Evolutionary conservation across 1,140 invertebrate species (phyloP).

Genomic region (Lethocerus indicus): DNA sequence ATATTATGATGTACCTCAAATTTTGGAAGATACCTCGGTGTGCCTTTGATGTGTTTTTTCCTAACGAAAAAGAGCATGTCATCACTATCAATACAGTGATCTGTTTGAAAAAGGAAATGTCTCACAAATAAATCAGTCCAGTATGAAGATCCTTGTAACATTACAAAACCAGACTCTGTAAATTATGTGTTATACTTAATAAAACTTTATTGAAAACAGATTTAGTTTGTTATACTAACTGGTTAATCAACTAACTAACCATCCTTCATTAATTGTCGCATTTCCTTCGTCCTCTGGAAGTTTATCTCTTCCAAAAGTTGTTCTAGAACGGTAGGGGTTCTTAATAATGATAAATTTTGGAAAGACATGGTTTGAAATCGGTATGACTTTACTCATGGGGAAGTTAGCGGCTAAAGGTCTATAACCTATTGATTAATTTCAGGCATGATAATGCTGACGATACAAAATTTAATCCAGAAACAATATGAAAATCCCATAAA

Average conservation of each 20-base stretch:
- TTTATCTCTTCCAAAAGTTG: constrained; percentile 78
- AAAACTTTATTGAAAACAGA: too few relatives aligned
- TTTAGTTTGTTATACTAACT: too few relatives aligned
- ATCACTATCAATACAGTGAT: constrained; percentile 74
- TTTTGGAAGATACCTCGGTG: constrained; percentile 67
- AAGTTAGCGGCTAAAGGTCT: too few relatives aligned
- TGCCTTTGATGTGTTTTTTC: constrained; percentile 75
- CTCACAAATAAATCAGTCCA: constrained; percentile 92
- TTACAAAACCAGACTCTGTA: constrained; percentile 73
- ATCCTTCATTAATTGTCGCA: constrained; percentile 69
- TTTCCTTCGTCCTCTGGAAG: constrained; percentile 77
- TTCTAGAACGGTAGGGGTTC: constrained; percentile 23
- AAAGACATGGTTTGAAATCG: too few relatives aligned
- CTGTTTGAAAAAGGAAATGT: constrained; percentile 80
- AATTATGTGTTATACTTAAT: constrained; percentile 14
- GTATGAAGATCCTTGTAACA: constrained; percentile 81
- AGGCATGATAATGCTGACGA: too few relatives aligned
- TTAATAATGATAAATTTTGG: constrained; percentile 8
- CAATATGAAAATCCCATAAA: too few relatives aligned
- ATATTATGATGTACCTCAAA: constrained; percentile 70
- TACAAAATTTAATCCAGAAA: too few relatives aligned
- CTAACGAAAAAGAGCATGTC: constrained; percentile 92
- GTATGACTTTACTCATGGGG: too few relatives aligned
- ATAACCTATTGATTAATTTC: too few relatives aligned
- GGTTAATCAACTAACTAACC: too few relatives aligned